phyloP scores from a whole-genome alignment of 2,888 invertebrate species.

The Epiperipatus broadwayi region DNA sequence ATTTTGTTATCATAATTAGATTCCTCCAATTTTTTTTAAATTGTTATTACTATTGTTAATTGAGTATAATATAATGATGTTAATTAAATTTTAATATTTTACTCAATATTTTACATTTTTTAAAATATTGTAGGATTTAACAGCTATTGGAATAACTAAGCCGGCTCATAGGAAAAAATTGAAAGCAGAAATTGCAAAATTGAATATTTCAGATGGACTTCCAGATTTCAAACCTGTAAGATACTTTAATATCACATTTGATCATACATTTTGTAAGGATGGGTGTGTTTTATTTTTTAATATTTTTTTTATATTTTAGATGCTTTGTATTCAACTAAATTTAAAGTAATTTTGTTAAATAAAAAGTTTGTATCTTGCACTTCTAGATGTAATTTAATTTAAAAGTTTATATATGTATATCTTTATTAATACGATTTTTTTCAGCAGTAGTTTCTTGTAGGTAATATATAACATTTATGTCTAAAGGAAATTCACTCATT shows the following conservation, averaged over 20 bases:
- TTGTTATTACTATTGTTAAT: background rate
- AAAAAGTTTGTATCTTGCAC: too few relatives aligned
- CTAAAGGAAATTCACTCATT: too few relatives aligned
- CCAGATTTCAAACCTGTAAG: conserved; percentile 61
- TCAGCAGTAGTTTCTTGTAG: too few relatives aligned
- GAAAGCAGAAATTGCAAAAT: conserved; percentile 83
- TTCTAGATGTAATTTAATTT: too few relatives aligned
- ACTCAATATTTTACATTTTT: background rate
- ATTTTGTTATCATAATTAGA: too few relatives aligned
- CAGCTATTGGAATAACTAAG: conserved; percentile 65
- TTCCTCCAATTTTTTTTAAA: conserved; percentile 15
- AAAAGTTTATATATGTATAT: too few relatives aligned
- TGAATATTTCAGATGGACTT: conserved; percentile 80
- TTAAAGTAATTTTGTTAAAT: too few relatives aligned
- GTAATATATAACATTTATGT: too few relatives aligned
- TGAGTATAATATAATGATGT: background rate
- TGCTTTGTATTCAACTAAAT: too few relatives aligned
- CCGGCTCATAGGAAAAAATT: conserved; percentile 88
- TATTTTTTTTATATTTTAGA: too few relatives aligned
- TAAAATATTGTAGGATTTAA: conserved; percentile 34
- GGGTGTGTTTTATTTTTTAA: background rate
- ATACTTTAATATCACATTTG: background rate
- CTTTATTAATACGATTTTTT: too few relatives aligned
- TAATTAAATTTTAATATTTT: conserved; percentile 3
- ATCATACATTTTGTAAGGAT: background rate